Conservation (phyloP, 2,113 vertebrate species). For the Brachyhypopomus occidentalis region DNA sequence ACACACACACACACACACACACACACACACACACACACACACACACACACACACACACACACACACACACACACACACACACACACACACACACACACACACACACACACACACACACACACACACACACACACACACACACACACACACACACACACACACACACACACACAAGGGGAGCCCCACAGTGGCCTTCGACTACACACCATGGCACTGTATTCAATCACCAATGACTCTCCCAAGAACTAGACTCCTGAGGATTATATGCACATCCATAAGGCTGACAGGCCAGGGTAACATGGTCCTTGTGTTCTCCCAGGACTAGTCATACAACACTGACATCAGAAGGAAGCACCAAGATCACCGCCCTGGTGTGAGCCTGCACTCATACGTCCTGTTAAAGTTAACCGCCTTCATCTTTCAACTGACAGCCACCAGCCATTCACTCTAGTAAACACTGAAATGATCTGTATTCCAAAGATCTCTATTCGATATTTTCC, state of each 20-base stretch:
- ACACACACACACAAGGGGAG: neutral
- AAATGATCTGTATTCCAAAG: no score
- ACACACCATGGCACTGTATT: conserved; percentile 22
- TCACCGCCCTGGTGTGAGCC: neutral
- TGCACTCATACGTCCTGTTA: neutral
- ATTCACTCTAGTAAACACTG: neutral
- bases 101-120: no score
- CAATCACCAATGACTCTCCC: conserved; percentile 3
- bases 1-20: neutral
- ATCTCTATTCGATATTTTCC: no score
- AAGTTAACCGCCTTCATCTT: neutral
- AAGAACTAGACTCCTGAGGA: conserved; percentile 1
- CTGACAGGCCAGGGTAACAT: neutral
- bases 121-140: neutral
- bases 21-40: no score
- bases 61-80: neutral
- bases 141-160: no score
- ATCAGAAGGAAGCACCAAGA: conserved; percentile 6
- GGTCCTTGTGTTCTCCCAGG: neutral
- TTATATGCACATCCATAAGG: conserved; percentile 7
- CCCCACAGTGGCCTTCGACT: conserved; percentile 1
- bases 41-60: no score
- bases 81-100: neutral
- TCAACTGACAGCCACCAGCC: neutral
- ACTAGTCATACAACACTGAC: neutral